These are phyloP conservation scores for Strongylocentrotus purpuratus DNA, from an alignment of 35 echinoderm and acorn worm species.

Conservation along the genomic window DNA sequence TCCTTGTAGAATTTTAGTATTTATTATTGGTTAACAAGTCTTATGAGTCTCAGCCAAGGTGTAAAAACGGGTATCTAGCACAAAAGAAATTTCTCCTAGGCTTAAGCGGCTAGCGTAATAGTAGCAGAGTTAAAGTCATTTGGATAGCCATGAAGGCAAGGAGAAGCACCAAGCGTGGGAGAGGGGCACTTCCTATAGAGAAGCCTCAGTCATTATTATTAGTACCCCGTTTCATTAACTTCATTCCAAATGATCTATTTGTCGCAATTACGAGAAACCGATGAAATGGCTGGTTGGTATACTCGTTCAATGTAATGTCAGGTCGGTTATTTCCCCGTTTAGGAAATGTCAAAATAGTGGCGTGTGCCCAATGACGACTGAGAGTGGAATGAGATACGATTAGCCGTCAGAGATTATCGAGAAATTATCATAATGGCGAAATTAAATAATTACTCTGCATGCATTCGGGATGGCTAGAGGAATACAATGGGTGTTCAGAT, in stretches of 20 bases:
- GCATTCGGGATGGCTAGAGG: neutral
- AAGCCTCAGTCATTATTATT: neutral
- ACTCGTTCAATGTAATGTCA: neutral
- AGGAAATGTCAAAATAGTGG: neutral
- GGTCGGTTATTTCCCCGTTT: neutral
- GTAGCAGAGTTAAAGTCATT: neutral
- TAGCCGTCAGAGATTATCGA: neutral
- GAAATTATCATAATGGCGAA: constrained; percentile 37
- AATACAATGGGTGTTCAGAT: neutral
- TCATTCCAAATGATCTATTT: neutral
- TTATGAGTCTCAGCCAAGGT: no score
- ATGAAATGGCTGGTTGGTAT: neutral
- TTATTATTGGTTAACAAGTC: no score
- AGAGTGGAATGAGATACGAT: constrained; percentile 20
- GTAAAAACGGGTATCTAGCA: neutral
- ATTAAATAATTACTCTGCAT: constrained; percentile 38
- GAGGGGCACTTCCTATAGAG: neutral
- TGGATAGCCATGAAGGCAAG: neutral
- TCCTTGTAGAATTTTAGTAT: no score
- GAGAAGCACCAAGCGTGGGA: neutral
- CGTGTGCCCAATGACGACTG: neutral
- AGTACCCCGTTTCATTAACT: neutral
- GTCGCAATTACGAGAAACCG: neutral
- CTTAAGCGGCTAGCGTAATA: neutral
- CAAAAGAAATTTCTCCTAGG: neutral